A percentile compares a stretch with the other conserved stretches of the same genome.
These are phyloP conservation scores for Coreoperca whiteheadi DNA, from an alignment of 2,113 vertebrate genomes.

Conservation along the genomic window DNA sequence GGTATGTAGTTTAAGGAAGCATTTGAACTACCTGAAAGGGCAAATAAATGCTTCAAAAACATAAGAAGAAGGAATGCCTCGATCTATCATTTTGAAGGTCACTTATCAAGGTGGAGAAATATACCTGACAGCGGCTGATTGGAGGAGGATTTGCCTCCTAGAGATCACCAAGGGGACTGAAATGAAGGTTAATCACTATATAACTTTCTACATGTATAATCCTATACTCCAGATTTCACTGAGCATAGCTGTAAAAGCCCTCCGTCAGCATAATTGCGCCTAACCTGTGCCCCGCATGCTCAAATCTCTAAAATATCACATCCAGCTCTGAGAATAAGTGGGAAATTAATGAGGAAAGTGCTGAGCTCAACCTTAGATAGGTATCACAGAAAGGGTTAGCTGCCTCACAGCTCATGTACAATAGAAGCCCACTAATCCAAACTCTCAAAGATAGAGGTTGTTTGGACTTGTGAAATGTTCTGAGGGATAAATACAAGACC, in stretches of 20 bases:
- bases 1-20: conserved; percentile 47
- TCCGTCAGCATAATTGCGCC: conserved; percentile 78
- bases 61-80: conserved; percentile 42
- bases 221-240: conserved; percentile 73
- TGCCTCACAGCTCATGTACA: conserved; percentile 66
- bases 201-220: conserved; percentile 77
- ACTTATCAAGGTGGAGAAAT: conserved; percentile 62
- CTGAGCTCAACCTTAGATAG: conserved; percentile 76
- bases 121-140: conserved; percentile 53
- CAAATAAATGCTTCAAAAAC: conserved; percentile 61
- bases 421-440: conserved; percentile 61
- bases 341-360: conserved; percentile 82
- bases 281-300: conserved; percentile 77
- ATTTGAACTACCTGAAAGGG: conserved; percentile 55
- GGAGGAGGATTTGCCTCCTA: conserved; percentile 67
- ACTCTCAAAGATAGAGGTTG: conserved; percentile 56
- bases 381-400: conserved; percentile 72
- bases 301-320: conserved; percentile 84
- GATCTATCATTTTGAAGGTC: conserved; percentile 73
- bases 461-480: conserved; percentile 66
- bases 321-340: conserved; percentile 77
- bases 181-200: conserved; percentile 81
- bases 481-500: conserved; percentile 51
- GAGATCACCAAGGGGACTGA: conserved; percentile 60
- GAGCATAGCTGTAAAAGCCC: conserved; percentile 68